Conservation (phyloP, 2,113 vertebrate species). For the Myrmecobius fasciatus region DNA sequence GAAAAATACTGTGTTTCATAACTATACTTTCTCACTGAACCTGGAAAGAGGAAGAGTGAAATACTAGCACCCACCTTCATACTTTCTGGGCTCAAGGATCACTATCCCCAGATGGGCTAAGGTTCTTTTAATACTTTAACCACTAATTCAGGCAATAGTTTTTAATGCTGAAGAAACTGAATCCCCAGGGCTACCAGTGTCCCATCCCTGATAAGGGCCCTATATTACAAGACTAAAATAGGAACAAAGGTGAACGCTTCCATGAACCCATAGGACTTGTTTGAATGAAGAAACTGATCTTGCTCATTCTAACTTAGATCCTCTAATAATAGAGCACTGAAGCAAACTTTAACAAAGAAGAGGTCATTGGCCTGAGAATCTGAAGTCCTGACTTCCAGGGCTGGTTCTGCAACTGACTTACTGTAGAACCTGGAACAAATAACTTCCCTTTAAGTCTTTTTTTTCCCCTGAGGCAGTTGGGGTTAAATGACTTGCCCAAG, state of each 20-base stretch:
- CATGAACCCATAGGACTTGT: not conserved
- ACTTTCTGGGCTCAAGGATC: not conserved
- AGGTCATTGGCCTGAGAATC: not conserved
- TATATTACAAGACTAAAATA: not conserved
- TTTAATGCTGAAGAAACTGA: not conserved
- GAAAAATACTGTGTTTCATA: not conserved
- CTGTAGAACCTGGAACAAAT: not conserved
- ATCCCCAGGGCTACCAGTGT: not conserved
- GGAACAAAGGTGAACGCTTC: not conserved
- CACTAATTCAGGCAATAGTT: not conserved
- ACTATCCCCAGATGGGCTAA: not conserved
- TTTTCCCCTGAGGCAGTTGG: too few relatives aligned
- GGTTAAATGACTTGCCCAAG: too few relatives aligned
- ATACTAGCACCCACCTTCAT: not conserved
- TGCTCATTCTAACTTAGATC: not conserved
- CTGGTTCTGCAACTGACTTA: not conserved
- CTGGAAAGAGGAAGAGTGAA: not conserved
- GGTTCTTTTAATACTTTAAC: not conserved
- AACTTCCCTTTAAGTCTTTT: constrained; percentile 14
- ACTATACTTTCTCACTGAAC: not conserved
- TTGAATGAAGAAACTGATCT: not conserved
- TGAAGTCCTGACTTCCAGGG: rapidly evolving
- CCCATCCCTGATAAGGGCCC: not conserved
- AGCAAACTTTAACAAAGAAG: not conserved
- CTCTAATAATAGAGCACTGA: not conserved